Evolutionary conservation across 2,113 vertebrate genomes (phyloP), one percentile per base, ranked within the genome.

Genomic region (Indicator indicator): DNA sequence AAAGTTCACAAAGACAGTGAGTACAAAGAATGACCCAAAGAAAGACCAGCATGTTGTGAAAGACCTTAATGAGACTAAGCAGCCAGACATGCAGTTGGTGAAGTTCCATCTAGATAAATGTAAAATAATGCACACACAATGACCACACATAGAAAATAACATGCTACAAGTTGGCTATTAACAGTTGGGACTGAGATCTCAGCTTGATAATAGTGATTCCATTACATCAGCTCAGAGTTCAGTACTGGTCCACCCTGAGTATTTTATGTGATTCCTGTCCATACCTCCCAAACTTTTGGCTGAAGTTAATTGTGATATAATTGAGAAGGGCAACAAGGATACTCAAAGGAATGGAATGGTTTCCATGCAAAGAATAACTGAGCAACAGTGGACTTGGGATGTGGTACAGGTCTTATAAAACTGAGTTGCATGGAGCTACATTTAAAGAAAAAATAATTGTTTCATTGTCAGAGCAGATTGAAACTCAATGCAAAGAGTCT

Each of bases 101-200:
- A 74, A 81, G 11, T 68, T 85, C 38, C 9, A 40, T 56, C 9
- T 59, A 46, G 18, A 20, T 50, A 64, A 68, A 75, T 9, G 14
- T 55, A 3, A 75, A 90, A 58, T 42, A 48, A 44, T 50, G 32
- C 26, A 75, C 6, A 2, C 0, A 0, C 5, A 48, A 59, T 13
- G 32, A 50, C 50, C 70, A 69, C 9, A 27, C 0, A 0, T 3
- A 28, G 27, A 50, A 74, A 63, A 12, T 55, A 40, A 36, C 2
- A 3, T 50, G 26, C 36, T 55, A 16, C 50, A 71, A 78, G 40
- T 11, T 54, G 6, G 11, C 58, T 8, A 7, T 65, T 33, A 62
- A 30, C 19, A 19, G 12, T 58, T 44, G 11, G 12, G 19, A 56
- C 3, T 24, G 32, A 72, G 38, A 68, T 30, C 19, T 33, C 18